Evolutionary conservation across 2,888 invertebrate species (phyloP), one percentile per base, ranked within the genome.

Genomic region (Athetis lepigone): DNA sequence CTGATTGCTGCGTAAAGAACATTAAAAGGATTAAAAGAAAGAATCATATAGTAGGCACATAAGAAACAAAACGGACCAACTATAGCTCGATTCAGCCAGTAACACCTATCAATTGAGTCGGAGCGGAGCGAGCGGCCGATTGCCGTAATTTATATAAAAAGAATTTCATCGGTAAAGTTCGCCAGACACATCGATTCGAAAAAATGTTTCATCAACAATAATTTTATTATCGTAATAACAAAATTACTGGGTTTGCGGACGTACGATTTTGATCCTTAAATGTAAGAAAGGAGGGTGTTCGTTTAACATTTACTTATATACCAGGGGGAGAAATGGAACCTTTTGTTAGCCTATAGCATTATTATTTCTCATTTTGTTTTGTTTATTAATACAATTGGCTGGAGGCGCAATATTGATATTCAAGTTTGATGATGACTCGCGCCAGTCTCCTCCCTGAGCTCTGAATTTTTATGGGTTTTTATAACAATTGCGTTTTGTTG

Each of bases 371-470:
- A 94, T 95, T 95, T 95, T 95, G 94, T 95, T 95, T 95, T 95
- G 95, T 95, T 95, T 95, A 95, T 95, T 95, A 95, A 95, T 95
- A 95, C 94, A 94, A 95, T 95, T 95, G 94, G 95, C 95, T 91
- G 85, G 92, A 91, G 95, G 95, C 95, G 93, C 92, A 94, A 94
- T 95, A 95, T 95, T 95, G 95, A 95, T 95, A 95, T 95, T 95
- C 95, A 93, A 93, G 95, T 94, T 92, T 93, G 94, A 94, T 93
- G 94, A 94, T 95, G 92, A 94, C 89, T 93, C 86, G 92, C 83
- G 87, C 88, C 85, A 88, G 87, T 91, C 90, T 91, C 89, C 91
- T 91, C 89, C 88, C 88, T 84, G 82, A 83, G 85, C 86, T 85
- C 84, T 92, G 91, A 92, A 89, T 94, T 95, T 93, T 92, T 93